Conservation (phyloP, 2,888 invertebrate species). For the Oligia latruncula region DNA sequence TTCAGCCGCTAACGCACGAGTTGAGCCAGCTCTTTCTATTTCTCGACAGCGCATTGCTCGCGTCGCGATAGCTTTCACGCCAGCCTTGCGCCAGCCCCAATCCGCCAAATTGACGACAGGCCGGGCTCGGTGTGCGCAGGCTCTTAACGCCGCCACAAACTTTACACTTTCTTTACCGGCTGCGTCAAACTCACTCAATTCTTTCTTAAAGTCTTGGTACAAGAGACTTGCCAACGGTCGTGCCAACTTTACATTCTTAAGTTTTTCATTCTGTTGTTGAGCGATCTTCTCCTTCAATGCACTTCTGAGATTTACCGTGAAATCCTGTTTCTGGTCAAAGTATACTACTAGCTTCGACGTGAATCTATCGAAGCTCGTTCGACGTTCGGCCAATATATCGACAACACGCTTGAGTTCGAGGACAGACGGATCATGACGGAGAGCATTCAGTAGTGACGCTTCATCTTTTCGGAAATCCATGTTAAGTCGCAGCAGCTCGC, state of each 20-base stretch:
- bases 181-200: slow-evolving; percentile 57
- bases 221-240: slow-evolving; percentile 59
- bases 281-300: slow-evolving; percentile 43
- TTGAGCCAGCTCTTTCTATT: slow-evolving; percentile 57
- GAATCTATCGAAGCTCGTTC: slow-evolving; percentile 70
- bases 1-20: slow-evolving; percentile 69
- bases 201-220: slow-evolving; percentile 44
- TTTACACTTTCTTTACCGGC: slow-evolving; percentile 46
- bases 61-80: slow-evolving; percentile 79
- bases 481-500: slow-evolving; percentile 43
- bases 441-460: slow-evolving; percentile 39
- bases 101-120: slow-evolving; percentile 69
- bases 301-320: slow-evolving; percentile 67
- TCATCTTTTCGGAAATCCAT: slow-evolving; percentile 45
- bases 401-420: slow-evolving; percentile 51
- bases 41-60: slow-evolving; percentile 69
- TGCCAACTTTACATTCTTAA: slow-evolving; percentile 45
- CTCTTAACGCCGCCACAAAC: slow-evolving; percentile 71
- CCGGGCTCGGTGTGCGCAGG: slow-evolving; percentile 73
- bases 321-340: slow-evolving; percentile 75
- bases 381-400: slow-evolving; percentile 52
- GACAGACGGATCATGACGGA: slow-evolving; percentile 46
- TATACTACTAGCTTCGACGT: slow-evolving; percentile 73
- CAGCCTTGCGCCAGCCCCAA: slow-evolving; percentile 71
- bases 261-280: slow-evolving; percentile 27